Evolutionary conservation across 2,113 vertebrate species (phyloP).

Genomic region (Chionis minor): DNA sequence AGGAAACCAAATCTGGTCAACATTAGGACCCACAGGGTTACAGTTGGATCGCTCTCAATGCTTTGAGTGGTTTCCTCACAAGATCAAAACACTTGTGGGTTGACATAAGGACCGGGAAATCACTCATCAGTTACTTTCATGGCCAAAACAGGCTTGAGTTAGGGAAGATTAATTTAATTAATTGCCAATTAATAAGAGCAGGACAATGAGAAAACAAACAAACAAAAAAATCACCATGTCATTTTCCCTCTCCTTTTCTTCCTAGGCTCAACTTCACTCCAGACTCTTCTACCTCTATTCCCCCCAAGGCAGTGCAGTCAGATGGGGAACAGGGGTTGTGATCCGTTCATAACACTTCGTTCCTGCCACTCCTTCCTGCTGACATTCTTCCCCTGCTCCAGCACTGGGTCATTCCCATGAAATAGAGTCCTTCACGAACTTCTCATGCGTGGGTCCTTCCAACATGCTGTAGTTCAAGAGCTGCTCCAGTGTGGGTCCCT

Average conservation of each 20-base stretch:
- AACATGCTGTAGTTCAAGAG: background rate
- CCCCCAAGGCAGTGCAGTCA: background rate
- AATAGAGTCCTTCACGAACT: background rate
- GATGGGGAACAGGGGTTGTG: background rate
- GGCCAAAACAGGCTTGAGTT: accelerated
- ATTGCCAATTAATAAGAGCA: background rate
- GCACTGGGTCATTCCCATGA: background rate
- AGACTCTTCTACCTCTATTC: background rate
- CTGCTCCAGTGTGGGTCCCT: background rate
- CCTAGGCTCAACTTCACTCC: background rate
- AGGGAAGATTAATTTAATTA: background rate
- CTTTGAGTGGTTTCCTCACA: background rate
- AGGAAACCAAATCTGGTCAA: background rate
- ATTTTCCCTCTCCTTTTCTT: accelerated
- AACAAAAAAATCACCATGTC: background rate
- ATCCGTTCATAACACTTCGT: background rate
- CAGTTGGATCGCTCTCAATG: background rate
- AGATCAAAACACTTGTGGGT: background rate
- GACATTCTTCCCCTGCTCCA: background rate
- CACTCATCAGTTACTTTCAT: background rate
- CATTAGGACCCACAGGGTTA: background rate
- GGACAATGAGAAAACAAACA: background rate
- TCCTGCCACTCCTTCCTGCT: background rate
- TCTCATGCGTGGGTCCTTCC: background rate
- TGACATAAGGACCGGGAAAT: background rate